Conservation (phyloP, 2,113 vertebrate genomes). For the Cariama cristata region DNA sequence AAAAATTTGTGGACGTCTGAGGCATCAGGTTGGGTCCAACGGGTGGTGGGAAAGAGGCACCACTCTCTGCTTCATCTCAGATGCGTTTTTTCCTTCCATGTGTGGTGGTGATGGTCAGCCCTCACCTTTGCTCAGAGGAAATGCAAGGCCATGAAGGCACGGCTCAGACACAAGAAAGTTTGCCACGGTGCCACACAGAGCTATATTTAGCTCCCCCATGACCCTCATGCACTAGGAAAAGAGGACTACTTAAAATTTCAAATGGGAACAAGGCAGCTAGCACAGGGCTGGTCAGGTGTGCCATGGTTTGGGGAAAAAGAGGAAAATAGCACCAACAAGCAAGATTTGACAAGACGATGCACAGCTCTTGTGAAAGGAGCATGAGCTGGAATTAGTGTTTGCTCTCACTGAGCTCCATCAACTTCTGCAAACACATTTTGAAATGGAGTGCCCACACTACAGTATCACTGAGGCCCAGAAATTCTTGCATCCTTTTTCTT, state of each 20-base stretch:
- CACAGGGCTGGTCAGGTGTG: background rate
- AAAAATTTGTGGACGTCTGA: background rate
- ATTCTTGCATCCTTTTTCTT: background rate
- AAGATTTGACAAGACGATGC: background rate
- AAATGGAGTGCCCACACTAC: background rate
- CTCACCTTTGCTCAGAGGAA: background rate
- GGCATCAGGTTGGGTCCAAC: background rate
- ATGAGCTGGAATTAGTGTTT: background rate
- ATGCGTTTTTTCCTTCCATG: rapidly evolving
- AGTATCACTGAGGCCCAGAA: background rate
- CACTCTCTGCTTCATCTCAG: background rate
- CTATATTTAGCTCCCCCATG: background rate
- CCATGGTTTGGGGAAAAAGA: background rate
- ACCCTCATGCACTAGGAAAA: background rate
- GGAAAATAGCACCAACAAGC: background rate
- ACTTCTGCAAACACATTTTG: rapidly evolving
- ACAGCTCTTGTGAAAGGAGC: background rate
- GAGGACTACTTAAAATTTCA: background rate
- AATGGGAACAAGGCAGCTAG: background rate
- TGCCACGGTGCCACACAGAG: background rate
- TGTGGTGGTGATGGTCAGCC: background rate
- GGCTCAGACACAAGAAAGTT: background rate
- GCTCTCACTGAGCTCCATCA: background rate
- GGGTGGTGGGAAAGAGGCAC: background rate
- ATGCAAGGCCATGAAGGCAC: background rate